Conservation (phyloP, 2,888 invertebrate genomes). For the Danaus chrysippus region DNA sequence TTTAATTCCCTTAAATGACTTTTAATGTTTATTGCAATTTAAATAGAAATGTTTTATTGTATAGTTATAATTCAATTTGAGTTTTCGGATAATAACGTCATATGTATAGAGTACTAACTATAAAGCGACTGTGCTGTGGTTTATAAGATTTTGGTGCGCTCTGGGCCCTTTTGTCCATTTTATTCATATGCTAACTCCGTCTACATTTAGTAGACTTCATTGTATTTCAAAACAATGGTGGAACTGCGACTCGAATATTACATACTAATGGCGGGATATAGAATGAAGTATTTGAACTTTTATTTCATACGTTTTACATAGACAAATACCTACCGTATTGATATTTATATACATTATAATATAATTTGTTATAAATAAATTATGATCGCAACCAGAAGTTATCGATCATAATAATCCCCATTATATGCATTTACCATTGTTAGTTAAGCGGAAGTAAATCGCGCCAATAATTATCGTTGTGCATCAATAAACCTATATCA, state of each 20-base stretch:
- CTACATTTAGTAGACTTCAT: constrained; percentile 56
- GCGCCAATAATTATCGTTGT: constrained; percentile 27
- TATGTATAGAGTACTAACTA: constrained; percentile 16
- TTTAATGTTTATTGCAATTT: too few relatives aligned
- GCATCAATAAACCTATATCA: constrained; percentile 35
- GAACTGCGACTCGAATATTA: constrained; percentile 46
- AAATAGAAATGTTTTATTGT: too few relatives aligned
- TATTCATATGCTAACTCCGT: constrained; percentile 74
- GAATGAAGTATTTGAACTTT: constrained; percentile 1
- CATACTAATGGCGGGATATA: constrained; percentile 20
- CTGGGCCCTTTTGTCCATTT: constrained; percentile 66
- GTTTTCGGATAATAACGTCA: constrained; percentile 7
- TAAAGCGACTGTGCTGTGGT: constrained; percentile 41
- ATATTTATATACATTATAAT: not conserved
- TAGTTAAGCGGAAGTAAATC: constrained; percentile 9
- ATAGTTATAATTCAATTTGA: too few relatives aligned
- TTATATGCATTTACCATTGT: constrained; percentile 9
- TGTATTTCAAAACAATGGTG: constrained; percentile 61
- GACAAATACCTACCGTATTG: not conserved
- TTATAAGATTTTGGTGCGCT: constrained; percentile 65
- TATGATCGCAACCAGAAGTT: not conserved
- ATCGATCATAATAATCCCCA: constrained; percentile 8
- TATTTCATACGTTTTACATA: not conserved
- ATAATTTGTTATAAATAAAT: too few relatives aligned
- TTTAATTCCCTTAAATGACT: too few relatives aligned